phyloP scores from a whole-genome alignment of 2,797 vertebrate species.

The Todus mexicanus region DNA sequence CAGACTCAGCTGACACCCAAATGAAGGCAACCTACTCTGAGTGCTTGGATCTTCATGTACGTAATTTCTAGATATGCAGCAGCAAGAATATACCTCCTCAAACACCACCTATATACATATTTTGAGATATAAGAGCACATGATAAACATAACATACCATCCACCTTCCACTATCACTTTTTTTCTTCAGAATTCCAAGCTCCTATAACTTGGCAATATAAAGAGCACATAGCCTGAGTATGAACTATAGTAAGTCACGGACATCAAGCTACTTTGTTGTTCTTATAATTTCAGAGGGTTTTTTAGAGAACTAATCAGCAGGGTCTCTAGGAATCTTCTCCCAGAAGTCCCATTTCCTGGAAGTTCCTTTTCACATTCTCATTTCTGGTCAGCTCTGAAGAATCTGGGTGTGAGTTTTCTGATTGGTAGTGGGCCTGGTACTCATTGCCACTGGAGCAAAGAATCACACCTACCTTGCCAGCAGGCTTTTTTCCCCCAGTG shows the following conservation, averaged over 20 bases:
- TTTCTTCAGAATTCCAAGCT: not conserved
- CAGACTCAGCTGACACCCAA: not conserved
- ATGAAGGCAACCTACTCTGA: not conserved
- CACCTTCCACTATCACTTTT: not conserved
- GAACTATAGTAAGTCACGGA: not conserved
- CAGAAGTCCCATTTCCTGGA: not conserved
- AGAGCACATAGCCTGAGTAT: not conserved
- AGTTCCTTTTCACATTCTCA: not conserved
- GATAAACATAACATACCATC: not conserved
- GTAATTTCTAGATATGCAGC: not conserved
- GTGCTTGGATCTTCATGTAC: not conserved
- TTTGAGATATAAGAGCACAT: not conserved
- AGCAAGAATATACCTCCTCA: not conserved
- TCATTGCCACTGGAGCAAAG: not conserved
- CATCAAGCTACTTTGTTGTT: not conserved
- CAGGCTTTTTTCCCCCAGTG: not conserved
- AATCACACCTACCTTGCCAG: not conserved
- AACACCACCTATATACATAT: not conserved
- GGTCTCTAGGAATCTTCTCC: not conserved
- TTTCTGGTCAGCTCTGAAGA: not conserved
- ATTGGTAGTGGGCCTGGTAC: not conserved
- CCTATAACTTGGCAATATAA: not conserved
- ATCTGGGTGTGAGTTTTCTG: not conserved
- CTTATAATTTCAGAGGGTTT: not conserved
- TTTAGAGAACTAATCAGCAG: not conserved